A percentile compares a stretch with the other conserved stretches of the same genome.
phyloP scores from a whole-genome alignment of 2,888 invertebrate genomes.

The Eupithecia inturbata region DNA sequence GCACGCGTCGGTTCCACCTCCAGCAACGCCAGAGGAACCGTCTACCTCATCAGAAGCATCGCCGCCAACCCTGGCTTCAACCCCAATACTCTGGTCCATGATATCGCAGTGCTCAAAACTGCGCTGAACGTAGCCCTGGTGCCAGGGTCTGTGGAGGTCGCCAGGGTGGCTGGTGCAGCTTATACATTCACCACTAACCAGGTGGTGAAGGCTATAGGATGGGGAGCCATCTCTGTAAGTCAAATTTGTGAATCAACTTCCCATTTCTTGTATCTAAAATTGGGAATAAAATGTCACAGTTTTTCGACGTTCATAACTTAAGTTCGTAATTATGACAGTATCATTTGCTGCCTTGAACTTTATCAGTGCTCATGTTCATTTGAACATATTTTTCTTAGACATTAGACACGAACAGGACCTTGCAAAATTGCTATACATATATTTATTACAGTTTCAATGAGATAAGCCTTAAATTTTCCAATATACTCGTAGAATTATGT shows the following conservation, averaged over 20 bases:
- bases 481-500: too few relatives aligned
- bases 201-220: constrained; percentile 65
- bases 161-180: constrained; percentile 58
- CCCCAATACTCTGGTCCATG: constrained; percentile 49
- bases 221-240: constrained; percentile 66
- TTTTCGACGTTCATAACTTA: background rate
- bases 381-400: background rate
- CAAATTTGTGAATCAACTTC: background rate
- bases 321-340: background rate
- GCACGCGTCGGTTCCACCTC: constrained; percentile 63
- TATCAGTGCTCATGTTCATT: background rate
- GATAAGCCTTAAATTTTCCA: too few relatives aligned
- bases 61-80: constrained; percentile 58
- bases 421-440: background rate
- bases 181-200: constrained; percentile 54
- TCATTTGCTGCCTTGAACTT: background rate
- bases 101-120: constrained; percentile 66
- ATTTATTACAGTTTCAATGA: background rate
- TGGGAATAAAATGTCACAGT: background rate
- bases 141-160: constrained; percentile 53
- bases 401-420: background rate
- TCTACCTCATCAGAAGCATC: constrained; percentile 60
- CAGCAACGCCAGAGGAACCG: constrained; percentile 56
- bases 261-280: background rate
- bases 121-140: constrained; percentile 49